Conservation (phyloP, 2,888 invertebrate species). For the Napeogenes sylphis region DNA sequence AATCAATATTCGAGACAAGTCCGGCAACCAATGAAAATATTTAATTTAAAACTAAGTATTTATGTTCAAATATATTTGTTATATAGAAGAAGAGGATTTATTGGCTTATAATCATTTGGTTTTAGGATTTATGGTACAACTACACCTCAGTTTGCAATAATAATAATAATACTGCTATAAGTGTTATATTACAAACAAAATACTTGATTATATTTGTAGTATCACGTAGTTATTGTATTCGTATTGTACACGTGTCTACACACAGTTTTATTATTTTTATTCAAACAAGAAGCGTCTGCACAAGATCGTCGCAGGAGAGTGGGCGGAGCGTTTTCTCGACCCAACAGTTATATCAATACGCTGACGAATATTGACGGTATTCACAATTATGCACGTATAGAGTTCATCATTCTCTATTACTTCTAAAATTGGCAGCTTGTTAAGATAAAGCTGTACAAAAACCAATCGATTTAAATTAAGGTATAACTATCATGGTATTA, state of each 20-base stretch:
- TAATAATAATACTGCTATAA: too few species aligned
- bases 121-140: too few species aligned
- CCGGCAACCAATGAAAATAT: background rate
- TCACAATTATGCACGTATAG: slow-evolving; percentile 35
- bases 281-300: slow-evolving; percentile 11
- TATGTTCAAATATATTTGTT: too few species aligned
- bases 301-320: slow-evolving; percentile 45
- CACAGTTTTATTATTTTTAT: slow-evolving; percentile 3
- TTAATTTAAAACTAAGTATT: background rate
- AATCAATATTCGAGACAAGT: background rate
- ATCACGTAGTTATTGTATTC: background rate
- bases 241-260: background rate
- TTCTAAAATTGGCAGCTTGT: slow-evolving; percentile 5
- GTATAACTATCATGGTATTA: background rate
- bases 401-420: slow-evolving; percentile 20
- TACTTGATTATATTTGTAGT: too few species aligned
- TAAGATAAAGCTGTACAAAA: background rate
- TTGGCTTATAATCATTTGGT: too few species aligned
- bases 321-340: slow-evolving; percentile 62
- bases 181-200: too few species aligned
- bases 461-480: background rate
- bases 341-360: slow-evolving; percentile 71
- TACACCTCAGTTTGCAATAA: too few species aligned
- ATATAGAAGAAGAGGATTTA: too few species aligned
- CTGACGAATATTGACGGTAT: slow-evolving; percentile 41